Percentiles rank a stretch among this genome's conserved stretches.
Evolutionary conservation across 2,797 vertebrate genomes (phyloP).

Genomic region (Clarias laeviceps): DNA sequence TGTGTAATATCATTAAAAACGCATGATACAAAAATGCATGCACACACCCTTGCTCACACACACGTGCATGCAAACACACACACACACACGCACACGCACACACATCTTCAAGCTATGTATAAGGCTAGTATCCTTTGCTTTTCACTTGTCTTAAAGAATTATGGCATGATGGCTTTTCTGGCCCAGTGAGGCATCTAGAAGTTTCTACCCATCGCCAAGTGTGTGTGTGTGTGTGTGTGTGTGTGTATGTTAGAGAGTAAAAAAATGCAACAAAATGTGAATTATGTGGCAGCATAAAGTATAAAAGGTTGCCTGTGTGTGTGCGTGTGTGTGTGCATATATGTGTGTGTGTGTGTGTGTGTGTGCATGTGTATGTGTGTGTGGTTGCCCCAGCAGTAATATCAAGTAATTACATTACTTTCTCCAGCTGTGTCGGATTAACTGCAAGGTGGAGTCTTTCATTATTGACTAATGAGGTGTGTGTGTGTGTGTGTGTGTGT

Average conservation of each 20-base stretch:
- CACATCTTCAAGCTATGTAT: neutral
- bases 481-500: neutral
- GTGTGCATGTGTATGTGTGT: neutral
- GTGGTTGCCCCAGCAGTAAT: neutral
- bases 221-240: too few relatives aligned
- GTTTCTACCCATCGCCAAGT: constrained; percentile 5
- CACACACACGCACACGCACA: neutral
- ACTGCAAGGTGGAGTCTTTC: constrained; percentile 13
- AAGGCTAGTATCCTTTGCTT: neutral
- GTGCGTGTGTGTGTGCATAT: neutral
- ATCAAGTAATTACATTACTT: constrained; percentile 14
- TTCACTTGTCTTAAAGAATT: neutral
- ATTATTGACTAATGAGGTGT: constrained; percentile 18
- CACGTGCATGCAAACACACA: neutral
- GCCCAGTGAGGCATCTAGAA: neutral
- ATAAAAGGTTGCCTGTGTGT: neutral
- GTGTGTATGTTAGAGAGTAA: neutral
- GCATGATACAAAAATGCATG: neutral
- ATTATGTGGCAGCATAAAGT: neutral
- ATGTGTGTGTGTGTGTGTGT: neutral
- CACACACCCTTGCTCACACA: neutral
- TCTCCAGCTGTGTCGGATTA: constrained; percentile 12
- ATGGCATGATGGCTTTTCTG: neutral
- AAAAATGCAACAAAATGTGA: neutral
- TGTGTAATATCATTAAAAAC: neutral